Base-by-base conservation (phyloP, 1,140 invertebrate species). In the Tetramorium simillimum region DNA sequence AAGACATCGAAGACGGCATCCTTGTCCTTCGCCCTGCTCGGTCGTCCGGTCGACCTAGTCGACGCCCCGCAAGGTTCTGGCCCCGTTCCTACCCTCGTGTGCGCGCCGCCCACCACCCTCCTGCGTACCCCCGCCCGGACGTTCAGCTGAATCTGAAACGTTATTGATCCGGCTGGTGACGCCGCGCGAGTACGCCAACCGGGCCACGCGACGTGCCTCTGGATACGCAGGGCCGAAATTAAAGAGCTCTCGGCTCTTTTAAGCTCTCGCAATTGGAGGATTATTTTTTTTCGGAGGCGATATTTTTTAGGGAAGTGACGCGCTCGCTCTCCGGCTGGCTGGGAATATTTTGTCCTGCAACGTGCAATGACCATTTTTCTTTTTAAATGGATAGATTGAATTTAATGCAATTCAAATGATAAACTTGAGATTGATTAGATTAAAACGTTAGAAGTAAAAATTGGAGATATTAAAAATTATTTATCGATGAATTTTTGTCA, bases 81-180 rank as follows among this genome's bases (percentile, higher is more conserved):
- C 56, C 53, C 28, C 37, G 12, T 82, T 76, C 37, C 67, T 70
- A 78, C 56, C 78, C 78, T 63, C 88, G 78, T 77, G 53, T 58
- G 21, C 51, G 65, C 37, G 37, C 14, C 67, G 40, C 67, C 60
- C 33, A 49, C 58, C 82, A 62, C 70, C 88, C 88, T 56, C n/a
- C 72, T 63, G 62, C 65, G 21, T 76, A 51, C 46, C 40, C 46
- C 85, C 85, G 73, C 46, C 85, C 85, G 73, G 85, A 89, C 88
- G 46, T 89, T 76, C 85, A 90, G 86, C 89, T 88, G 86, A 90
- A 86, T 56, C 80, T 87, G 75, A 80, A 37, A 0, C 73, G 86
- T 87, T 90, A 90, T 89, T 90, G 89, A 89, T 90, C 89, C 86
- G 73, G 28, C 80, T 88, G 88, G 75, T 77, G 58, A 70, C 40